Base-by-base conservation (phyloP, 1,140 invertebrate species). In the Cydia fagiglandana region DNA sequence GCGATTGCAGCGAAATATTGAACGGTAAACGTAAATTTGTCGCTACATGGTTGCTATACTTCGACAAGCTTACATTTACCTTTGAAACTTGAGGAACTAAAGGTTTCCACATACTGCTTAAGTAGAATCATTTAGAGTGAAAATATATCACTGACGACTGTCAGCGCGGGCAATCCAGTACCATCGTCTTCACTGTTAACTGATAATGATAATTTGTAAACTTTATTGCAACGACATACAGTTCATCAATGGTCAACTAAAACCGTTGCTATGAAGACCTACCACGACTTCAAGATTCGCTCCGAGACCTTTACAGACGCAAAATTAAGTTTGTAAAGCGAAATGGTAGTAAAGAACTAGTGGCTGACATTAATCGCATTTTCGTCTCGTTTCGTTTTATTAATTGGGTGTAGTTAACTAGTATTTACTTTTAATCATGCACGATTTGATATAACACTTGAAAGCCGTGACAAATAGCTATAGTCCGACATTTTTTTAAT, bases 331-430 rank as follows among this genome's bases (percentile, higher is more conserved):
- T 70, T 70, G 66, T 70, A 70, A 41, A 38, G 38, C 66, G 0
- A 38, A 70, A 41, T 70, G 66, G 17, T 38, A 17, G 66, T 70
- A 70, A 70, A 70, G 66, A 38, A 70, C 66, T 20, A 3, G 7
- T 10, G 5, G 17, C 7, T 70, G 66, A 70, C 66, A 70, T 70
- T 70, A 17, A 70, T 70, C 30, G 66, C 66, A 17, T 70, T 38
- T 70, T 70, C 66, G 66, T 70, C 66, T 70, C 34, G 66, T 70
- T 45, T 20, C 17, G 56, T 70, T 70, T 70, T 70, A 70, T 70
- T 70, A 70, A 70, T 70, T 70, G 66, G 66, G n/a, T 38, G 34
- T 17, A 70, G 28, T 70, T 70, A 70, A 70, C 66, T 6, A 70
- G 34, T 70, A 70, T 70, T 70, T 70, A 70, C 66, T 70, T 70